These are phyloP conservation scores for Saccostrea echinata DNA, from an alignment of 1,140 invertebrate species.

Conservation along the genomic window DNA sequence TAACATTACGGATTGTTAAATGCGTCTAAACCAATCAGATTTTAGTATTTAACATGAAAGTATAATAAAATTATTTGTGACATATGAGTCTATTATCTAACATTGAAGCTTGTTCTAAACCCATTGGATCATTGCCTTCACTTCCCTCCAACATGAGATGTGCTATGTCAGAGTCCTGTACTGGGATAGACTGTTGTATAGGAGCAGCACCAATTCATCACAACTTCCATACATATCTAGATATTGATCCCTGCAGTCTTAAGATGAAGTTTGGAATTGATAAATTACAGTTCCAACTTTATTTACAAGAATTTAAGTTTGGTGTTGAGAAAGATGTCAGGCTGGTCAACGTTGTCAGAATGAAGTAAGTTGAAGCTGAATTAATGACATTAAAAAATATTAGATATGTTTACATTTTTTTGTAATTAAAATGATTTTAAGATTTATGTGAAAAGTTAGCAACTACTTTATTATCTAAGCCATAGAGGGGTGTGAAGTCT, in stretches of 20 bases:
- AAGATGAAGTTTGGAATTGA: conserved; percentile 35
- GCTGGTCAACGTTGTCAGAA: conserved; percentile 39
- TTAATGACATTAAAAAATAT: no score
- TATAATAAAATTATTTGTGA: no score
- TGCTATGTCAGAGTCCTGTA: conserved; percentile 17
- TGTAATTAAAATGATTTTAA: background rate
- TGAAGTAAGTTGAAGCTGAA: conserved; percentile 41
- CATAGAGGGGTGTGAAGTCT: no score
- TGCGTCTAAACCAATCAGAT: no score
- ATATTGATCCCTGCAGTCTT: conserved; percentile 35
- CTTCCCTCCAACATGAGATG: conserved; percentile 34
- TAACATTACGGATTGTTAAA: no score
- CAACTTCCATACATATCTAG: conserved; percentile 25
- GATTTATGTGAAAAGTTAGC: background rate
- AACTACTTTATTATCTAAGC: no score
- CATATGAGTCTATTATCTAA: background rate
- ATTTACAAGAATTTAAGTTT: conserved; percentile 39
- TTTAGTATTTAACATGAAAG: no score
- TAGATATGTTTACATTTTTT: no score
- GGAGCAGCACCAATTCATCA: conserved; percentile 4
- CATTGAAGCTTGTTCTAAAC: background rate
- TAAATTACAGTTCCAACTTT: conserved; percentile 36
- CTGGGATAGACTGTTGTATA: conserved; percentile 38
- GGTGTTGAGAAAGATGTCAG: conserved; percentile 10
- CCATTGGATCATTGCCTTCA: conserved; percentile 12